Base-by-base conservation (phyloP, 64 coral and sea anemone species). In the Pocillopora damicornis region DNA sequence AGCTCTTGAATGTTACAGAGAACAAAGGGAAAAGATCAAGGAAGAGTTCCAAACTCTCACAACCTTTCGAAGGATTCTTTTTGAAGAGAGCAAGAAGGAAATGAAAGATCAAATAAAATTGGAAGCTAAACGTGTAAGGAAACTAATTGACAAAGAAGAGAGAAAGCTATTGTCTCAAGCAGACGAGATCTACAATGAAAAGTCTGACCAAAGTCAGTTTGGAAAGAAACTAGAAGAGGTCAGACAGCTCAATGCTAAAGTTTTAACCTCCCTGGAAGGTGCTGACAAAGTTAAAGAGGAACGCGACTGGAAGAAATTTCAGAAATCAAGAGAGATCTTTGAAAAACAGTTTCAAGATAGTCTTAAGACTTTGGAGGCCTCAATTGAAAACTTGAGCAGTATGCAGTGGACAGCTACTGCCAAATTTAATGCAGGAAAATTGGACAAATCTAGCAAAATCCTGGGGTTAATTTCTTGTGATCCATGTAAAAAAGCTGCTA, bases 21-120 rank as follows among this genome's bases (percentile, higher is more conserved):
- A 82, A 36, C 25, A 82, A 62, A 82, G 45, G 5, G 66, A 51
- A 6, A 36, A 36, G 37, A 82, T 82, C 1, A 66, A 3, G 51
- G 36, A 63, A 62, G 23, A 88, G 13, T 77, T 65, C 16, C 34
- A 82, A 22, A 67, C 9, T 15, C 80, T 82, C 5, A 45, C 63
- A 37, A 63, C 15, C 14, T 9, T 68, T 1, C 80, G 17, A 35
- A 36, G 13, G 14, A 63, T 35, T 63, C 59, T 81, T 12, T 5
- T 81, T 30, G 78, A 82, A 36, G 80, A 16, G 17, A 82, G 34
- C 61, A 42, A 82, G 42, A 82, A 0, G 26, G 45, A 38, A 81
- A 67, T 42, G 12, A 82, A 82, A 62, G 62, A 65, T 82, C 63
- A 42, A 62, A 82, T 82, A 25, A 82, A 4, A 82, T 13, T 62